Percentiles rank a stretch among this genome's conserved stretches.
phyloP scores from a whole-genome alignment of 2,797 vertebrate genomes.

The Cuniculus paca region DNA sequence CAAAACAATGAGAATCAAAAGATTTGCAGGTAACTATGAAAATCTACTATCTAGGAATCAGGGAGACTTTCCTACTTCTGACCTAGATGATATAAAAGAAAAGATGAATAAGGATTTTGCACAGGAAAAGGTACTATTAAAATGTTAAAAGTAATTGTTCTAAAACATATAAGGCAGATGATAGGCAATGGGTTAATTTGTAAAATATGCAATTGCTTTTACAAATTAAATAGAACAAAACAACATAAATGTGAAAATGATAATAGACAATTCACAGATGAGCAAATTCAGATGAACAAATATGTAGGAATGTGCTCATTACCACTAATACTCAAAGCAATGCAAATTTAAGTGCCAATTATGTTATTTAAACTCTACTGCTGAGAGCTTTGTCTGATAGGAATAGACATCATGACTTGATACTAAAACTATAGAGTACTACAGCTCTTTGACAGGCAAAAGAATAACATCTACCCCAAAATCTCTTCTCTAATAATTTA shows the following conservation, averaged over 20 bases:
- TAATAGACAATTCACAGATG: constrained; percentile 10
- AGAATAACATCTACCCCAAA: background rate
- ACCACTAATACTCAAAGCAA: background rate
- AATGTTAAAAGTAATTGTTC: background rate
- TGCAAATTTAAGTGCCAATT: background rate
- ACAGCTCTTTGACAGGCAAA: background rate
- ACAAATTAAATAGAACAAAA: background rate
- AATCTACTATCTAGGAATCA: background rate
- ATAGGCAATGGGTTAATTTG: background rate
- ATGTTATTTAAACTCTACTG: background rate
- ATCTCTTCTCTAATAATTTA: background rate
- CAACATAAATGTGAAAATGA: background rate
- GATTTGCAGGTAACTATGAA: background rate
- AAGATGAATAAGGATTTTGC: background rate
- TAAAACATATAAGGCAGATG: background rate
- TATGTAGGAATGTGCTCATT: background rate
- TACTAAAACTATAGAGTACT: background rate
- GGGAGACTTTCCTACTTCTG: background rate
- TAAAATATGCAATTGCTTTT: background rate
- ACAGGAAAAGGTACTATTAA: background rate
- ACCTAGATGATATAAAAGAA: background rate
- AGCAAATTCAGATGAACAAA: background rate
- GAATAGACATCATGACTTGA: background rate
- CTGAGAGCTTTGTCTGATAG: background rate
- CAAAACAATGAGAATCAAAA: constrained; percentile 23